A percentile compares a stretch with the other conserved stretches of the same genome.
phyloP scores from a whole-genome alignment of 2,797 vertebrate species.

The Ctenosaura bakeri region DNA sequence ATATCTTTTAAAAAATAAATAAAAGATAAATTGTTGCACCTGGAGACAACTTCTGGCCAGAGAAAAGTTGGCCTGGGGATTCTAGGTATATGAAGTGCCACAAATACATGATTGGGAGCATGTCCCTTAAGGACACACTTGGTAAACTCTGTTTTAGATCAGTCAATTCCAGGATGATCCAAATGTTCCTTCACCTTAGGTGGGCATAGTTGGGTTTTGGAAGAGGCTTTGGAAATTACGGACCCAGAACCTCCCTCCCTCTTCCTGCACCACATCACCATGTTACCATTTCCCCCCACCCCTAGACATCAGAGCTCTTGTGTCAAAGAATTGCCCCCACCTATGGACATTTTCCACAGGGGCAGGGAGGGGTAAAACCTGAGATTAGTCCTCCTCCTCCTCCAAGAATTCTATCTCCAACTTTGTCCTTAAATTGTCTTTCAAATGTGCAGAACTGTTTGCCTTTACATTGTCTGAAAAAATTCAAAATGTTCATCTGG shows the following conservation, averaged over 20 bases:
- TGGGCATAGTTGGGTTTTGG: background rate
- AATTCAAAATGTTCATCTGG: background rate
- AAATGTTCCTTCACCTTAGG: background rate
- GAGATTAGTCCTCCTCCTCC: background rate
- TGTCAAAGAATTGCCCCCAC: background rate
- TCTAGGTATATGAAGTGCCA: too few species aligned
- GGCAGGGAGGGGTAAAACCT: background rate
- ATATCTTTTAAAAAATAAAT: too few species aligned
- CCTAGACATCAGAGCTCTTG: background rate
- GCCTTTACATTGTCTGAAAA: background rate
- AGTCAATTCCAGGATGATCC: background rate
- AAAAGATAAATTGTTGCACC: too few species aligned
- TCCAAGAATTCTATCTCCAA: background rate
- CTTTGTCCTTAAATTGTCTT: background rate
- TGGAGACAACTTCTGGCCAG: too few species aligned
- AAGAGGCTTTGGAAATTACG: background rate
- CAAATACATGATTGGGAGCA: too few species aligned
- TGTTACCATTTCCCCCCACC: background rate
- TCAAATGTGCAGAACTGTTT: background rate
- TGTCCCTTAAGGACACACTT: too few species aligned
- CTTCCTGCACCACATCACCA: background rate
- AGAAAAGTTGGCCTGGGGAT: too few species aligned
- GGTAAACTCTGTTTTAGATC: background rate
- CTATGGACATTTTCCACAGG: background rate
- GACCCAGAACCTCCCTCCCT: background rate